Percentiles rank a stretch among this genome's conserved stretches.
phyloP scores from a whole-genome alignment of 2,113 vertebrate genomes.

The Pomatorhinus ruficollis region DNA sequence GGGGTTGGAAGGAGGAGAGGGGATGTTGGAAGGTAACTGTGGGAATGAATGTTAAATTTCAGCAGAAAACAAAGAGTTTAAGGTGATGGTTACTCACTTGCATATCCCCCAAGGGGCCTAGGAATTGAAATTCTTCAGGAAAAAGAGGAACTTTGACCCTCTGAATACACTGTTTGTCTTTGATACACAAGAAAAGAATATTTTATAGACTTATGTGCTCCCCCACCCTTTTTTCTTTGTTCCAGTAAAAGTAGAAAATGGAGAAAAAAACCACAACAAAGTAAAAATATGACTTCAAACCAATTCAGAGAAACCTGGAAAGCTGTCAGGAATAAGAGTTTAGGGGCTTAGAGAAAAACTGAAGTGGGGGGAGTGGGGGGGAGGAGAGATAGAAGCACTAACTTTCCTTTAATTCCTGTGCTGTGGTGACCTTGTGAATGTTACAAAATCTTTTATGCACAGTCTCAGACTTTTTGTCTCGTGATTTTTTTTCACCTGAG shows the following conservation, averaged over 20 bases:
- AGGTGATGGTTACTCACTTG: not conserved
- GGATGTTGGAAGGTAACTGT: not conserved
- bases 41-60: conserved; percentile 8
- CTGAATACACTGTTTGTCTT: conserved; percentile 33
- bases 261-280: not conserved
- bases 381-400: not conserved
- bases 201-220: not conserved
- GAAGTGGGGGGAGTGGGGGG: not conserved
- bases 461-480: not conserved
- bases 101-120: not conserved
- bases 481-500: not conserved
- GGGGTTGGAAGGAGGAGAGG: fast-evolving
- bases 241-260: not conserved
- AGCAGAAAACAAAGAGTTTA: conserved; percentile 11
- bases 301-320: not conserved
- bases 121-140: conserved; percentile 30
- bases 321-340: not conserved
- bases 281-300: conserved; percentile 6
- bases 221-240: not conserved
- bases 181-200: conserved; percentile 49
- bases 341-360: not conserved
- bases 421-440: not conserved
- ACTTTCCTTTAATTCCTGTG: not conserved
- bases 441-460: not conserved
- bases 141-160: conserved; percentile 20